A percentile compares a stretch with the other conserved stretches of the same genome.
Conservation (phyloP, 2,888 invertebrate species). For the Patella depressa region DNA sequence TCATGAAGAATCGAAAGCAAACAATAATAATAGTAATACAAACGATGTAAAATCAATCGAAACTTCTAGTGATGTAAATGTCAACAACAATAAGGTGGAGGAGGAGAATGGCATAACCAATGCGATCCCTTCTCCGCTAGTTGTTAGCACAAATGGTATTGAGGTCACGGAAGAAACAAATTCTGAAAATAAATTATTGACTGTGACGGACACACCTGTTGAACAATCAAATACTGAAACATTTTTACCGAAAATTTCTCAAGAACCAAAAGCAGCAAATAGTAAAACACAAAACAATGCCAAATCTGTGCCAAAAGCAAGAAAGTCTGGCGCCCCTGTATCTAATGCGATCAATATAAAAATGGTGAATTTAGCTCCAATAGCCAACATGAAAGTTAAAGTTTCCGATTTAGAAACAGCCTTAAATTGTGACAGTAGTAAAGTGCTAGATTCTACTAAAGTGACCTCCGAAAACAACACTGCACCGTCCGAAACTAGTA, state of each 20-base stretch:
- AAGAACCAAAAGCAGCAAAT: conserved; percentile 29
- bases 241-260: conserved; percentile 1
- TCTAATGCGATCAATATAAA: background rate
- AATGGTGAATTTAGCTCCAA: background rate
- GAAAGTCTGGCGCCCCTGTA: conserved; percentile 25
- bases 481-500: background rate
- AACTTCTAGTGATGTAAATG: too few species aligned
- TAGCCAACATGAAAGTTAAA: background rate
- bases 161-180: background rate
- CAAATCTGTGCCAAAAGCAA: conserved; percentile 23
- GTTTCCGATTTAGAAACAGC: background rate
- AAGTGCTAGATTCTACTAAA: background rate
- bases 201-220: background rate
- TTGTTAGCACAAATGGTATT: background rate
- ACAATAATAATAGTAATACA: too few species aligned
- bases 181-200: background rate
- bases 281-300: conserved; percentile 27
- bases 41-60: too few species aligned
- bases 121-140: background rate
- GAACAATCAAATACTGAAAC: background rate
- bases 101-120: background rate
- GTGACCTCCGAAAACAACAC: background rate
- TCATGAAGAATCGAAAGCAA: too few species aligned
- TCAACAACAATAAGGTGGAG: too few species aligned
- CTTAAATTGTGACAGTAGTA: background rate